Percentiles rank a stretch among this genome's conserved stretches.
phyloP scores from a whole-genome alignment of 2,113 vertebrate species.

The Plotosus lineatus region DNA sequence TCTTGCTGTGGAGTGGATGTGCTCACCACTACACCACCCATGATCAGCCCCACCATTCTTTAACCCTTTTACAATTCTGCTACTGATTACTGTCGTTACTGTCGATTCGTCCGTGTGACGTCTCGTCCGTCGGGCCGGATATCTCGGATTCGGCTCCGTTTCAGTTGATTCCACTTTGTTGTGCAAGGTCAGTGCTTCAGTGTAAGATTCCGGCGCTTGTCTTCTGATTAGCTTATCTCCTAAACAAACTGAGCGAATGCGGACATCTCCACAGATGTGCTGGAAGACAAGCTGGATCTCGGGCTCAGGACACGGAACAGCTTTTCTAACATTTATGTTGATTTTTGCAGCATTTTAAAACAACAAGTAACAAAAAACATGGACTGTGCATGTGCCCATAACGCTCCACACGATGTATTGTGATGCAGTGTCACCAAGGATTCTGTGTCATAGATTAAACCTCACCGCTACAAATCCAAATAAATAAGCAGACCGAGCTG shows the following conservation, averaged over 20 bases:
- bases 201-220: slow-evolving; percentile 1
- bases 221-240: slow-evolving; percentile 46
- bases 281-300: not conserved
- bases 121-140: not conserved
- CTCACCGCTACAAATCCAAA: not conserved
- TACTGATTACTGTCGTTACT: not conserved
- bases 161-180: not conserved
- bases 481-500: not conserved
- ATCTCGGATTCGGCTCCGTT: not conserved
- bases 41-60: not conserved
- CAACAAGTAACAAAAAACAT: not conserved
- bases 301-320: not conserved
- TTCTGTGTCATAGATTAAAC: not conserved
- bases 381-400: not conserved
- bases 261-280: not conserved
- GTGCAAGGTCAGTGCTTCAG: not conserved
- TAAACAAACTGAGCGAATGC: slow-evolving; percentile 15
- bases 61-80: not conserved
- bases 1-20: no score
- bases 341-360: not conserved
- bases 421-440: not conserved
- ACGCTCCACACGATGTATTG: not conserved
- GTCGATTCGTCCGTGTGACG: not conserved
- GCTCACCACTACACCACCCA: no score
- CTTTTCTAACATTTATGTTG: not conserved